Base-by-base conservation (phyloP, 2,888 invertebrate species). In the Andrena marginata region DNA sequence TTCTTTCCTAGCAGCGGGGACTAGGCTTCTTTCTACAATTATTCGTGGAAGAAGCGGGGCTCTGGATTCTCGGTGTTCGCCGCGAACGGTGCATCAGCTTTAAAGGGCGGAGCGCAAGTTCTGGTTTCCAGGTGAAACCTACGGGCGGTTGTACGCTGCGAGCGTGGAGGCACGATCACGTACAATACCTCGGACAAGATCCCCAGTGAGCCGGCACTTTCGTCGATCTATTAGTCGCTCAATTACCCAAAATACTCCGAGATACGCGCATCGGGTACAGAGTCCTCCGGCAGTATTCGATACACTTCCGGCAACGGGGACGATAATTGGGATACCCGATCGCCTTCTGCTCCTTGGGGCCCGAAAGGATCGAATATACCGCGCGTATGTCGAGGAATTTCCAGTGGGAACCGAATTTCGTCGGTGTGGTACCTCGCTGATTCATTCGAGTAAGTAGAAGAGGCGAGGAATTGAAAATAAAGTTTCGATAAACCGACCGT, bases 161-260 rank as follows among this genome's bases (percentile, higher is more conserved):
- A 68, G 77, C 56, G 64, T 63, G 77, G 35, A 56, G 64, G 62
- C 35, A 71, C 67, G 84, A 79, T 86, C 86, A 87, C 88, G 86
- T 88, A 81, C 81, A 86, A 67, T 77, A 77, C 72, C 71, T 79
- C 51, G 79, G 33, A 79, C 70, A 51, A 74, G 80, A 85, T 88
- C 77, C 77, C 82, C 48, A 74, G 74, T 72, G 74, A 83, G 71
- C 71, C 74, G 68, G 75, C 73, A 81, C 76, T 85, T 85, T 81
- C 81, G 71, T 71, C 80, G 84, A 84, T 85, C 86, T 82, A 89
- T 90, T 89, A 89, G 84, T 78, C 87, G 87, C 85, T 87, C 87
- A 87, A 91, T 90, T 88, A 89, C 81, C 84, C 85, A 78, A 87
- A 87, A 87, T 87, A 82, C 71, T 74, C 77, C 33, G 69, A 72